These are phyloP conservation scores for Tinamus major DNA, from an alignment of 2,797 vertebrate species.

Conservation along the genomic window DNA sequence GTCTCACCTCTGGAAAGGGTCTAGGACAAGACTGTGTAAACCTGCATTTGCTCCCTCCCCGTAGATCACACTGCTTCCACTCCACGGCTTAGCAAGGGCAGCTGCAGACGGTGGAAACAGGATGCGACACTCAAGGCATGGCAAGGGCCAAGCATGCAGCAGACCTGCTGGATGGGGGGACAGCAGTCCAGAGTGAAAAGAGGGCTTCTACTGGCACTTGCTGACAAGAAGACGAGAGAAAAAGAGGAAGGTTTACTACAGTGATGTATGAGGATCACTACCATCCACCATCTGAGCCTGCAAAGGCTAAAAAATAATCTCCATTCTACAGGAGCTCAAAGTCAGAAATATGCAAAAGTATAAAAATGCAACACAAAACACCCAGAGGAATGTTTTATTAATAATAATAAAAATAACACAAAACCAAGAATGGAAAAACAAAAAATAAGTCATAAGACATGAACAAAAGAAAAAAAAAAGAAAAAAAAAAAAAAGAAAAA, in stretches of 20 bases:
- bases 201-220: background rate
- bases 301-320: background rate
- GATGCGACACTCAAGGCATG: background rate
- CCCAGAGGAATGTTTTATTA: background rate
- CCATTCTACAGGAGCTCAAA: background rate
- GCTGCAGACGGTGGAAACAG: background rate
- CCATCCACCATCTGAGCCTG: background rate
- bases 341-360: background rate
- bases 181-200: background rate
- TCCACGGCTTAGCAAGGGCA: background rate
- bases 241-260: background rate
- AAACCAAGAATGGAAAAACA: background rate
- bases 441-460: background rate
- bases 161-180: background rate
- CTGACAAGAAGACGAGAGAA: background rate
- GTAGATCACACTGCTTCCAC: background rate
- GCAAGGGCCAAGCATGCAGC: background rate
- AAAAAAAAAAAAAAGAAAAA: background rate
- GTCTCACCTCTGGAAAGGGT: background rate
- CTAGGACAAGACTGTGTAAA: background rate
- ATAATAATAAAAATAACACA: background rate
- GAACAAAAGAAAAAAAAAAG: background rate
- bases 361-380: background rate
- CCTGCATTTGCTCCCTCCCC: background rate
- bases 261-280: background rate